Conservation (phyloP, 1,140 invertebrate genomes). For the Aphis gossypii region DNA sequence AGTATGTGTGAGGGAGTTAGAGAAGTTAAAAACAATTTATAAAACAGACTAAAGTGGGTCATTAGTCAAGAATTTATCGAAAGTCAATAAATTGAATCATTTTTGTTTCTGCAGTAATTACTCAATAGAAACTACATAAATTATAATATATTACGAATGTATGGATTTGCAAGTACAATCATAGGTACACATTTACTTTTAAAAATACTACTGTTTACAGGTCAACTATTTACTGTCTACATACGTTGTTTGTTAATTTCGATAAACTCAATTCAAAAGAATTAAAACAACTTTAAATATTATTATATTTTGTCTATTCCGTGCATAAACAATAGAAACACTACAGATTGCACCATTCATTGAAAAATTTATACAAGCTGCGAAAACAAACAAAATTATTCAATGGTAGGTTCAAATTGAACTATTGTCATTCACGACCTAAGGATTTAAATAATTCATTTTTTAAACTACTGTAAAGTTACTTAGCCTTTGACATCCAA, state of each 20-base stretch:
- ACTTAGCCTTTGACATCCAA: constrained; percentile 1
- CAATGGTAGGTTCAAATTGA: not conserved
- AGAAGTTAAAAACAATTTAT: too few relatives aligned
- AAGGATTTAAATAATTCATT: constrained; percentile 1
- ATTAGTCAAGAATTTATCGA: too few relatives aligned
- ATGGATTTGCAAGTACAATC: too few relatives aligned
- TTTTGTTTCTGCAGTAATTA: too few relatives aligned
- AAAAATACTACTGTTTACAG: not conserved
- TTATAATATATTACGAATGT: not conserved
- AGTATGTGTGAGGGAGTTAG: too few relatives aligned
- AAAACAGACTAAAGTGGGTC: too few relatives aligned
- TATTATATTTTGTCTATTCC: not conserved
- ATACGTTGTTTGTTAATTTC: not conserved
- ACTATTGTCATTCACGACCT: constrained; percentile 16
- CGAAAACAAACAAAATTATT: not conserved
- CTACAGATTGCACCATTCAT: not conserved
- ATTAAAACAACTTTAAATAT: not conserved
- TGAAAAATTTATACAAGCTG: not conserved
- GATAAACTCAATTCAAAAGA: not conserved
- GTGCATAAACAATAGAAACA: not conserved
- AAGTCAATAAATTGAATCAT: too few relatives aligned
- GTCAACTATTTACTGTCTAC: too few relatives aligned
- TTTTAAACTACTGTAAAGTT: not conserved
- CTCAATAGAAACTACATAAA: too few relatives aligned
- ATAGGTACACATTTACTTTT: not conserved